Evolutionary conservation across 2,113 vertebrate genomes (phyloP).

Genomic region (human (Homo sapiens)): DNA sequence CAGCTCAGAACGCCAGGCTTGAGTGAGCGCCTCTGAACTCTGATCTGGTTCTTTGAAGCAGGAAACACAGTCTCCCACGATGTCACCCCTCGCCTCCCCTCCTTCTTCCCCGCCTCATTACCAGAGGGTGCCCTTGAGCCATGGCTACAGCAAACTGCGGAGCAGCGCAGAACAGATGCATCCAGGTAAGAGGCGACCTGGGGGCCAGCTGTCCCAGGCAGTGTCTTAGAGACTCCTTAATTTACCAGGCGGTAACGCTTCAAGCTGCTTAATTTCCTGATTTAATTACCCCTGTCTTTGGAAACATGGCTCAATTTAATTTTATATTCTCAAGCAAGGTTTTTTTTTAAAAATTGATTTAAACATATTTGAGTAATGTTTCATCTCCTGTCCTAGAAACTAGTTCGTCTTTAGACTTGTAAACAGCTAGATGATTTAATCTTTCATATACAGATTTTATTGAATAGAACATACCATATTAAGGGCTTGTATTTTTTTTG

Average conservation of each 20-base stretch:
- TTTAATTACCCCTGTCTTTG: conserved; percentile 71
- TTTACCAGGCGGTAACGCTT: conserved; percentile 65
- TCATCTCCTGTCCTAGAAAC: conserved; percentile 61
- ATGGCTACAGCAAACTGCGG: conserved; percentile 86
- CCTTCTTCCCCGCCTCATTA: conserved; percentile 89
- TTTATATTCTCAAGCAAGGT: conserved; percentile 63
- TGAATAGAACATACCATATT: background rate
- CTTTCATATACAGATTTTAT: conserved; percentile 30
- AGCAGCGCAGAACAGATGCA: conserved; percentile 87
- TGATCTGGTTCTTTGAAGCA: conserved; percentile 82
- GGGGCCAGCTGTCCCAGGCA: conserved; percentile 26
- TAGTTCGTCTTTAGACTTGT: conserved; percentile 63
- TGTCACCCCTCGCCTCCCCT: conserved; percentile 89
- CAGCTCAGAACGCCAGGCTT: conserved; percentile 8
- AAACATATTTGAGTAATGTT: conserved; percentile 37
- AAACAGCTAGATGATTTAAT: conserved; percentile 58
- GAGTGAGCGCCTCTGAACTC: conserved; percentile 48
- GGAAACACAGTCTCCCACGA: conserved; percentile 88
- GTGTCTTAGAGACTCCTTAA: conserved; percentile 34
- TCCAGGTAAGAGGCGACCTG: conserved; percentile 80
- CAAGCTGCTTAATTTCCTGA: conserved; percentile 69
- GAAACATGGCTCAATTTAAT: conserved; percentile 66
- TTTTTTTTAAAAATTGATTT: conserved; percentile 37
- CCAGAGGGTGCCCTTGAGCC: conserved; percentile 84
- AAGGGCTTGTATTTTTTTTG: conserved; percentile 37